Evolutionary conservation across 2,113 vertebrate species (phyloP).

Genomic region (Saimiri boliviensis): DNA sequence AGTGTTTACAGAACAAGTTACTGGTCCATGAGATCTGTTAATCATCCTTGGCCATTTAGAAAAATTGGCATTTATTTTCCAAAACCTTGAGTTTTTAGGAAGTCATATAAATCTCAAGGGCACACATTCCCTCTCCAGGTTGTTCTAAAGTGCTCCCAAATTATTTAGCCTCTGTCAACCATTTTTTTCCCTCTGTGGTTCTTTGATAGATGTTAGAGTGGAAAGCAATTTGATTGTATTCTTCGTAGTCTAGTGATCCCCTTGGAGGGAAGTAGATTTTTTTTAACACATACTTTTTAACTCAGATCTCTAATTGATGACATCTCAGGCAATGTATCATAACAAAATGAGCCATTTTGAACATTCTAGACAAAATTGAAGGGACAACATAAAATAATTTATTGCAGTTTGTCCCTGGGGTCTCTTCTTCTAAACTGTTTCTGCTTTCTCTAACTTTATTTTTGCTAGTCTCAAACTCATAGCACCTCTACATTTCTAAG

Average conservation of each 20-base stretch:
- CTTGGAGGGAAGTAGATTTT: neutral
- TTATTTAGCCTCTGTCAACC: neutral
- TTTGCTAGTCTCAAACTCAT: neutral
- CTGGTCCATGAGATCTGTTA: neutral
- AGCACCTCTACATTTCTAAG: neutral
- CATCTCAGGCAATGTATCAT: neutral
- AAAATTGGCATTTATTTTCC: neutral
- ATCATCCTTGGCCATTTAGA: neutral
- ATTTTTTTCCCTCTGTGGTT: neutral
- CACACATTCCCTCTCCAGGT: neutral
- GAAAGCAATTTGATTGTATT: neutral
- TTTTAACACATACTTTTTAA: neutral
- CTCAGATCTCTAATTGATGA: neutral
- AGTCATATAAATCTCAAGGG: neutral
- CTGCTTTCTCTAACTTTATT: neutral
- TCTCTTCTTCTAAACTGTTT: neutral
- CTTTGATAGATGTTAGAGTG: neutral
- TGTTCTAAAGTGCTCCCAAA: neutral
- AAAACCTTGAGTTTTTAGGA: neutral
- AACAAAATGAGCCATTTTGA: slow-evolving; percentile 22
- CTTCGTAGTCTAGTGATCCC: neutral
- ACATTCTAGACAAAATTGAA: slow-evolving; percentile 2
- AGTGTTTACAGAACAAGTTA: neutral
- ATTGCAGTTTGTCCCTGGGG: neutral
- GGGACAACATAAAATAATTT: neutral